Percentiles rank a stretch among this genome's conserved stretches.
Conservation (phyloP, 2,888 invertebrate genomes). For the Trichogramma evanescens region DNA sequence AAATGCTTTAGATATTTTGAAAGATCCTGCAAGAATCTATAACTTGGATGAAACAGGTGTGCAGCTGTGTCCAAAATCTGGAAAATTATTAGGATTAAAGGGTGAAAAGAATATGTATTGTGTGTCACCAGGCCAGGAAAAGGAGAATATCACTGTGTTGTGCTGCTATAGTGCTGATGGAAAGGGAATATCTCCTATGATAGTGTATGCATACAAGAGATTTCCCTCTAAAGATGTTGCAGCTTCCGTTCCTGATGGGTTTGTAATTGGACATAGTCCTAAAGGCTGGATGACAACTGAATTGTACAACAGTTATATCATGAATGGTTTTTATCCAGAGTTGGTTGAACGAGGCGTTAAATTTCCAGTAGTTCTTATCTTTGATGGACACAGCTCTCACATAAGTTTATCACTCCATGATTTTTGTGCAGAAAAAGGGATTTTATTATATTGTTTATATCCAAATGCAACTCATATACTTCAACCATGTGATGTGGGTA, state of each 20-base stretch:
- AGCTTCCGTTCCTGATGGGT: constrained; percentile 16
- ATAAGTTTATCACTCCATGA: constrained; percentile 2
- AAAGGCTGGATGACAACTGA: constrained; percentile 21
- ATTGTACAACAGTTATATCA: background rate
- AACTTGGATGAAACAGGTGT: background rate
- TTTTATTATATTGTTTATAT: constrained; percentile 11
- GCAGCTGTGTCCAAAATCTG: constrained; percentile 16
- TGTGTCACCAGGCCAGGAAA: constrained; percentile 21
- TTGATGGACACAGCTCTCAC: constrained; percentile 4
- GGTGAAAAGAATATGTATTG: constrained; percentile 2
- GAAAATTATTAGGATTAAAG: constrained; percentile 2
- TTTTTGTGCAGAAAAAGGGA: constrained; percentile 4
- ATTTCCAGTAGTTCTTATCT: constrained; percentile 2
- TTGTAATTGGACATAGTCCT: constrained; percentile 15
- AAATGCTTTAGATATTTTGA: constrained; percentile 13
- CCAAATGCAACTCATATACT: constrained; percentile 15
- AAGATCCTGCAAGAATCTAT: constrained; percentile 16
- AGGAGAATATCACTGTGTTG: constrained; percentile 15
- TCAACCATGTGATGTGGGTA: constrained; percentile 14
- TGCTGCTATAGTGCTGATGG: constrained; percentile 11
- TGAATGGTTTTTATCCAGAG: background rate
- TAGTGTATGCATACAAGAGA: constrained; percentile 21
- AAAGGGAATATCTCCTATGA: constrained; percentile 11
- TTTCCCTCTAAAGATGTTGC: constrained; percentile 14
- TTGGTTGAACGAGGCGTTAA: background rate